Percentiles rank a stretch among this genome's conserved stretches.
Conservation (phyloP, 1,140 invertebrate genomes). For the Bombus sibiricus region DNA sequence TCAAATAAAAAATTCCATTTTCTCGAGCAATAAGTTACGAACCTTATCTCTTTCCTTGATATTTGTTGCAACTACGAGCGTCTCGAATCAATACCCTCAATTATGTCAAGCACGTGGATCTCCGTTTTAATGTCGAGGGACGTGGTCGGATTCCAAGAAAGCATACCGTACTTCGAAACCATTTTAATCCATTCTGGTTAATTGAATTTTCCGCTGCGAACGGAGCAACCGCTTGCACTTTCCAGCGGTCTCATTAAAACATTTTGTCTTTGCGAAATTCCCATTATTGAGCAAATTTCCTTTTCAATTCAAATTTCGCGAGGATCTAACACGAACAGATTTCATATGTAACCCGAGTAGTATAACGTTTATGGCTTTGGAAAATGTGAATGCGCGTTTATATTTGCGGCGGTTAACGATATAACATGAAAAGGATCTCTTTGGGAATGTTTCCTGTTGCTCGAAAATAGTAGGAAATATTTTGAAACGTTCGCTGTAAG, state of each 20-base stretch:
- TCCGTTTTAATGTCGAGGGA: neutral
- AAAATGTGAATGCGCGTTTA: neutral
- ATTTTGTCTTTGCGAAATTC: neutral
- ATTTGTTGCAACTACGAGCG: neutral
- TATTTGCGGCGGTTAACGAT: neutral
- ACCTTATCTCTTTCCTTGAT: neutral
- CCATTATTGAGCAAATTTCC: neutral
- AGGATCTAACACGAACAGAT: neutral
- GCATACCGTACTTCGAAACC: neutral
- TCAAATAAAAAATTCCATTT: neutral
- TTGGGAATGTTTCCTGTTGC: neutral
- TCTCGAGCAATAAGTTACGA: neutral
- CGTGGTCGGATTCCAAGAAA: neutral
- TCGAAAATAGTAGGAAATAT: neutral
- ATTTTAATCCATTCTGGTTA: neutral
- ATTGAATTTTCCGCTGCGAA: neutral
- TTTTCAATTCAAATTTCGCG: neutral
- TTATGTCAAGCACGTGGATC: neutral
- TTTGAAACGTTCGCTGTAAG: neutral
- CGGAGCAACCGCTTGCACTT: neutral
- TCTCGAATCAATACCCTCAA: neutral
- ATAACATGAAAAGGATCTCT: neutral
- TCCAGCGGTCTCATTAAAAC: neutral
- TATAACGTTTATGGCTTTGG: neutral
- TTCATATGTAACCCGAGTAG: too few relatives aligned